Evolutionary conservation across 1,140 invertebrate species (phyloP).

Genomic region (Drosophila nigromelanica): DNA sequence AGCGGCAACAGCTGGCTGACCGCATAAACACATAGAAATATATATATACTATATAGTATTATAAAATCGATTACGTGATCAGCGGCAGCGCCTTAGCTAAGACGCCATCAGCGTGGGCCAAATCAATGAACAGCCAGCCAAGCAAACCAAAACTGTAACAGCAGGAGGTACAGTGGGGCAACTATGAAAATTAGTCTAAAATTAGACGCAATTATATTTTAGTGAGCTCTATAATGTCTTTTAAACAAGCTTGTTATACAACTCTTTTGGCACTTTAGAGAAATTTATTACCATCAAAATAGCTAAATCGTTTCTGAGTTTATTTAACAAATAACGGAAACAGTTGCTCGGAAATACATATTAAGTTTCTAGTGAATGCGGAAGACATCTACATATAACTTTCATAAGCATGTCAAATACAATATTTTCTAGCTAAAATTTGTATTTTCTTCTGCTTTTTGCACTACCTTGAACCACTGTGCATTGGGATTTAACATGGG

Average conservation of each 20-base stretch:
- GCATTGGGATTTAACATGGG: slow-evolving; percentile 36
- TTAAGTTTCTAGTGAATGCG: not conserved
- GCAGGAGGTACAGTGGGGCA: slow-evolving; percentile 44
- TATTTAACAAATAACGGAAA: not conserved
- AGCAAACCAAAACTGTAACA: slow-evolving; percentile 19
- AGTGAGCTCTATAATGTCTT: not conserved
- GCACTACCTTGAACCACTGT: slow-evolving; percentile 37
- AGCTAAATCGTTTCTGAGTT: not conserved
- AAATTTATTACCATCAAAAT: not conserved
- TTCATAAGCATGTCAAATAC: slow-evolving; percentile 5
- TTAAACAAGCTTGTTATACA: not conserved
- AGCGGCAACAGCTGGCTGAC: slow-evolving; percentile 52
- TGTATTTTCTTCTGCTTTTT: slow-evolving; percentile 1
- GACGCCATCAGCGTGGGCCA: slow-evolving; percentile 63
- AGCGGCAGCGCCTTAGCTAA: slow-evolving; percentile 44
- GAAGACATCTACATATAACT: not conserved
- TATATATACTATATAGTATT: slow-evolving; percentile 50
- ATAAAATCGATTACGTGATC: slow-evolving; percentile 81
- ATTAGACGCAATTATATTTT: not conserved
- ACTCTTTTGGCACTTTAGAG: not conserved
- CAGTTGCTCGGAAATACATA: not conserved
- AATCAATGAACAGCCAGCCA: slow-evolving; percentile 50
- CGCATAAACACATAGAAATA: slow-evolving; percentile 4
- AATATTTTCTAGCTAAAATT: not conserved
- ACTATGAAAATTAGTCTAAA: slow-evolving; percentile 3